phyloP scores from a whole-genome alignment of 2,888 invertebrate species.

The Callyntrura guangdongensis region DNA sequence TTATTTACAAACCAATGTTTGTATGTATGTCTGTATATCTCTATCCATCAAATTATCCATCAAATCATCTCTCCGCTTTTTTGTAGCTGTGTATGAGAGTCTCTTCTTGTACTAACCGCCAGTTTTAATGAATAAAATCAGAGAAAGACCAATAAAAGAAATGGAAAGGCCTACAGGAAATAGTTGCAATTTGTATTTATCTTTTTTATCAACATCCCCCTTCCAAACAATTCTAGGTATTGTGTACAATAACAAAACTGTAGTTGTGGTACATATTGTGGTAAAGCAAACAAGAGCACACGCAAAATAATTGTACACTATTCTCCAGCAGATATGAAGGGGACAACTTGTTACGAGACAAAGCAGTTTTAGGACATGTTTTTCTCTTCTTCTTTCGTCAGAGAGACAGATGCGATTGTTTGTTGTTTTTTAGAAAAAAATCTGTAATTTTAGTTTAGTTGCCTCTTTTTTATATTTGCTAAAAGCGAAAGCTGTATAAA shows the following conservation, averaged over 20 bases:
- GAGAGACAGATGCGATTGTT: not conserved
- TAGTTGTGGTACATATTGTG: not conserved
- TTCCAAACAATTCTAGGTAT: not conserved
- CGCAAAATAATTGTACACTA: not conserved
- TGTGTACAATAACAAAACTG: not conserved
- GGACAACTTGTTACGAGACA: not conserved
- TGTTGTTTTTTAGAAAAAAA: too few relatives aligned
- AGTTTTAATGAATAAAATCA: conserved; percentile 56
- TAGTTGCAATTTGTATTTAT: conserved; percentile 55
- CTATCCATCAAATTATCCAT: too few relatives aligned
- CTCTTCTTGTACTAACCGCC: conserved; percentile 8
- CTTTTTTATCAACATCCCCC: conserved; percentile 43
- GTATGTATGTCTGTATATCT: too few relatives aligned
- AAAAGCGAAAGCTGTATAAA: too few relatives aligned
- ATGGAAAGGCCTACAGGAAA: conserved; percentile 36
- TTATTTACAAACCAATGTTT: conserved; percentile 13
- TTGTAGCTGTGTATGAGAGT: not conserved
- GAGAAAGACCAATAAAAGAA: conserved; percentile 54
- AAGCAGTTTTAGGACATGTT: not conserved
- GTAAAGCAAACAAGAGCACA: not conserved
- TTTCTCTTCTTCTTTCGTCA: not conserved
- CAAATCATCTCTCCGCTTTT: not conserved
- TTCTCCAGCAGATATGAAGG: not conserved
- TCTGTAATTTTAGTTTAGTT: too few relatives aligned
- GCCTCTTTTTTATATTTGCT: too few relatives aligned